Percentiles rank a stretch among this genome's conserved stretches.
phyloP scores from a whole-genome alignment of 2,797 vertebrate genomes.

The Tangara arthus region DNA sequence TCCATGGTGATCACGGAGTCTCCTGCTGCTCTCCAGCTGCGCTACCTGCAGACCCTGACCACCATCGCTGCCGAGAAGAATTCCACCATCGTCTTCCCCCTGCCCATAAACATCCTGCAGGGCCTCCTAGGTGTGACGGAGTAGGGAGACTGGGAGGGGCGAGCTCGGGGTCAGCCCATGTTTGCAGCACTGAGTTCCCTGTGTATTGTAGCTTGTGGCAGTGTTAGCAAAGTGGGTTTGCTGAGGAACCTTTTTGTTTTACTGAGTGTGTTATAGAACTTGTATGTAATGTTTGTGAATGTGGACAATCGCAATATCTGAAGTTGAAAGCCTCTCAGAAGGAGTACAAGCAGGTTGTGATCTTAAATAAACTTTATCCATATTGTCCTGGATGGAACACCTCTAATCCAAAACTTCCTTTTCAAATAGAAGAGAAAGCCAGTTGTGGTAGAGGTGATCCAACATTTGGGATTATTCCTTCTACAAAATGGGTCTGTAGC shows the following conservation, averaged over 20 bases:
- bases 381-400: background rate
- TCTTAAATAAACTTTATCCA: background rate
- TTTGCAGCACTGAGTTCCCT: background rate
- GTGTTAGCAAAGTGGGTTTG: background rate
- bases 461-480: background rate
- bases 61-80: conserved; percentile 96
- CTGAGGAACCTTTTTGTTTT: background rate
- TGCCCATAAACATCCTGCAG: conserved; percentile 93
- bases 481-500: background rate
- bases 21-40: conserved; percentile 91
- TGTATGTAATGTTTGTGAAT: background rate
- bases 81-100: conserved; percentile 93
- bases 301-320: background rate
- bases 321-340: background rate
- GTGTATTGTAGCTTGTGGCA: background rate
- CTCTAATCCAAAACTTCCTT: background rate
- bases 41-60: conserved; percentile 94
- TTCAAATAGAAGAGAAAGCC: background rate
- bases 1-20: conserved; percentile 92
- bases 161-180: background rate
- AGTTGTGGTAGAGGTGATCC: background rate
- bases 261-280: background rate
- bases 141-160: background rate
- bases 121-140: conserved; percentile 59
- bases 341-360: background rate